phyloP scores from a whole-genome alignment of 2,888 invertebrate genomes.

The Dione juno region DNA sequence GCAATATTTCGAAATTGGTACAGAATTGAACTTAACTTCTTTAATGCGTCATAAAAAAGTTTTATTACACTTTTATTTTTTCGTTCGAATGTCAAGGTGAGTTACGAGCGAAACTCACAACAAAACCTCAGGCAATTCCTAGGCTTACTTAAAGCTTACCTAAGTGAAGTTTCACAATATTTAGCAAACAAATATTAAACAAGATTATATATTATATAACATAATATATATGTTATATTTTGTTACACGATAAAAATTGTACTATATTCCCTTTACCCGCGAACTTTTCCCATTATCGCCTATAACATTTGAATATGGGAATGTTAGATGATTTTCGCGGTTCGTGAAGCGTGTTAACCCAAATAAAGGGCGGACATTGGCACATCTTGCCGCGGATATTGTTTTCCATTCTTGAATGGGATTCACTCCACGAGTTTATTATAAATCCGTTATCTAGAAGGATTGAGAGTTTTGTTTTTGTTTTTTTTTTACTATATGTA shows the following conservation, averaged over 20 bases:
- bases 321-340: slow-evolving; percentile 45
- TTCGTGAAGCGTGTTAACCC: slow-evolving; percentile 46
- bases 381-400: slow-evolving; percentile 43
- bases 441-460: slow-evolving; percentile 5
- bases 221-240: too few relatives aligned
- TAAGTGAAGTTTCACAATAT: slow-evolving; percentile 1
- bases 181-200: slow-evolving; percentile 14
- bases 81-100: neutral
- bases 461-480: slow-evolving; percentile 1
- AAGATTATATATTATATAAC: slow-evolving; percentile 14
- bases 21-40: too few relatives aligned
- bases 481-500: neutral
- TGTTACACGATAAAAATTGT: slow-evolving; percentile 27
- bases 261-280: slow-evolving; percentile 30
- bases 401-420: slow-evolving; percentile 38
- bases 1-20: too few relatives aligned
- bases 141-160: slow-evolving; percentile 1
- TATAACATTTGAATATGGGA: slow-evolving; percentile 47
- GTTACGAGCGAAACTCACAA: neutral
- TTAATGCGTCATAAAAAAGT: too few relatives aligned
- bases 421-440: slow-evolving; percentile 24
- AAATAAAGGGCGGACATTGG: slow-evolving; percentile 45
- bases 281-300: slow-evolving; percentile 45
- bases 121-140: neutral
- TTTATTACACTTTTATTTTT: neutral